Base-by-base conservation (phyloP, 2,797 vertebrate species). In the Tadarida brasiliensis region DNA sequence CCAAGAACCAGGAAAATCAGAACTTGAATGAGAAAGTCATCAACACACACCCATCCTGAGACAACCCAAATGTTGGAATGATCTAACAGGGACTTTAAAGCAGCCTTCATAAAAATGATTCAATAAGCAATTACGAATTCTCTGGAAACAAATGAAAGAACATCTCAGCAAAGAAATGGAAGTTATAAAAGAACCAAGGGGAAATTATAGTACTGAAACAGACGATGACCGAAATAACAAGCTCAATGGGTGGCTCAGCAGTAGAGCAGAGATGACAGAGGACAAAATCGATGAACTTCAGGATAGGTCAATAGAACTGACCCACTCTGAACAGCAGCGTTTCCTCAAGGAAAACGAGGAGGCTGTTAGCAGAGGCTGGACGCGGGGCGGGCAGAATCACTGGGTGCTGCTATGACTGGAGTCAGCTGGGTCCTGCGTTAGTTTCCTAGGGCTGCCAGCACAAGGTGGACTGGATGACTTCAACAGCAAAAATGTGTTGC, bases 131-230 rank as follows among this genome's bases (percentile, higher is more conserved):
- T 94, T 89, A 96, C 30, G 65, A 91, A 87, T 90, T 87, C 74
- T 96, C 77, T 90, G 86, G 84, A 94, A 94, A 95, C 86, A 92
- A 91, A 88, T 76, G 70, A 74, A 89, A 94, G 80, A 94, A 95
- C 20, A 74, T 51, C 51, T 83, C 74, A 65, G 61, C 56, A 61
- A 87, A 94, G 80, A 95, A 93, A 89, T 39, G 61, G 30, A 86
- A 82, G 44, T 74, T 82, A 85, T 91, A 92, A 90, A 95, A 92
- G 78, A 91, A 71, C 65, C 68, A 71, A 35, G 67, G 70, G 86
- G 65, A 94, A 95, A 92, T 90, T 68, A 61, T 33, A 33, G 30
- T 44, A 77, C n/a, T 74, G 80, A 94, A 93, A 92, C 28, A 74
- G 80, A 49, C 26, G 91, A 56, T 94, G 74, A 88, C 74, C 12